A percentile compares a stretch with the other conserved stretches of the same genome.
These are phyloP conservation scores for Silurus aristotelis DNA, from an alignment of 2,797 vertebrate genomes.

Conservation along the genomic window DNA sequence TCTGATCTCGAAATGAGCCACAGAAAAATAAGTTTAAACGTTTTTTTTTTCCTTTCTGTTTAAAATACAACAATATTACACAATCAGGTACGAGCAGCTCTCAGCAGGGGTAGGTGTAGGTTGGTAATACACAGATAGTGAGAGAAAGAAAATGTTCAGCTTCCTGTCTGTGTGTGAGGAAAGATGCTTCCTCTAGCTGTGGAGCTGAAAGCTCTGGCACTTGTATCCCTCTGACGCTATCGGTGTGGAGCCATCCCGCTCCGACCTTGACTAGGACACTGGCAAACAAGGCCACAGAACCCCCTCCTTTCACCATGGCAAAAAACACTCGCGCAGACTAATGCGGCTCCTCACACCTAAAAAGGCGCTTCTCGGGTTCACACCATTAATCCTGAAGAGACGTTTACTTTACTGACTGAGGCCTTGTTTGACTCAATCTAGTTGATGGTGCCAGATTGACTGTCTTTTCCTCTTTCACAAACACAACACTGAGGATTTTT, in stretches of 20 bases:
- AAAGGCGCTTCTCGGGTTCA: conserved; percentile 22
- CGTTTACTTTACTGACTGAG: conserved; percentile 19
- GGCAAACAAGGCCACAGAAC: conserved; percentile 33
- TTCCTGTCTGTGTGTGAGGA: conserved; percentile 53
- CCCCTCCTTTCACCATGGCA: conserved; percentile 24
- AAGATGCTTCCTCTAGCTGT: conserved; percentile 54
- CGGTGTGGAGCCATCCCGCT: conserved; percentile 43
- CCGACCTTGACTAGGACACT: conserved; percentile 45
- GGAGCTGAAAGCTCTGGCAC: conserved; percentile 39
- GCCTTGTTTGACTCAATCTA: conserved; percentile 29
- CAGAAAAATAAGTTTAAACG: background rate
- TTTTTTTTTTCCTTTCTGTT: conserved; percentile 25
- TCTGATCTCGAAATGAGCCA: background rate
- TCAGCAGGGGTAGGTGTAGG: conserved; percentile 41
- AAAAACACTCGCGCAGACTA: conserved; percentile 19
- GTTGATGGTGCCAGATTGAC: background rate
- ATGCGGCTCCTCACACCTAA: conserved; percentile 13
- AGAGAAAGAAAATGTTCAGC: conserved; percentile 38
- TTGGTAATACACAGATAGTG: conserved; percentile 42
- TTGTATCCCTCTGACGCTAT: conserved; percentile 33
- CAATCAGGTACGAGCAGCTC: conserved; percentile 31
- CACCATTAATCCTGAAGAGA: conserved; percentile 1
- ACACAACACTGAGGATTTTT: background rate
- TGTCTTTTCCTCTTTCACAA: conserved; percentile 21
- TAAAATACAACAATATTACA: conserved; percentile 18